Conservation (phyloP, 1,140 invertebrate species). For the Phthorimaea operculella region DNA sequence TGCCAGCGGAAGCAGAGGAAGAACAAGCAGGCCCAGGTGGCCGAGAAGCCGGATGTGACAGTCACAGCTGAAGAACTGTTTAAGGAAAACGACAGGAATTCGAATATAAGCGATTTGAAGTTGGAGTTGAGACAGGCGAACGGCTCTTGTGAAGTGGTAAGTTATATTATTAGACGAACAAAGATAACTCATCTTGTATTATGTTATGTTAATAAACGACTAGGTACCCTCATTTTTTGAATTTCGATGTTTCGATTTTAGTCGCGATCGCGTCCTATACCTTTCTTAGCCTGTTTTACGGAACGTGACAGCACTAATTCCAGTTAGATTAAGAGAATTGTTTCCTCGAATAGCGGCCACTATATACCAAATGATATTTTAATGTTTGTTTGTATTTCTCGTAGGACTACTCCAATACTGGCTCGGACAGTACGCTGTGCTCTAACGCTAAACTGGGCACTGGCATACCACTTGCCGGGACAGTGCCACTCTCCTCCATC, state of each 20-base stretch:
- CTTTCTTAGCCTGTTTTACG: too few relatives aligned
- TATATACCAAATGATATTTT: too few relatives aligned
- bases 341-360: too few relatives aligned
- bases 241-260: background rate
- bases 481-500: slow-evolving; percentile 77
- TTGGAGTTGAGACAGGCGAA: slow-evolving; percentile 80
- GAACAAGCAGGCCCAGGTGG: slow-evolving; percentile 48
- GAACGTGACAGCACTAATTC: too few relatives aligned
- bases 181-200: background rate
- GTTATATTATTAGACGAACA: slow-evolving; percentile 14
- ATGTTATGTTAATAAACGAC: background rate
- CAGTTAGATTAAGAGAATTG: too few relatives aligned
- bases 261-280: background rate
- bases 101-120: slow-evolving; percentile 91
- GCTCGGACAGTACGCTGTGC: slow-evolving; percentile 56
- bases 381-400: slow-evolving; percentile 12
- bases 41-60: slow-evolving; percentile 63
- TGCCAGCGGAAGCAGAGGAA: slow-evolving; percentile 71
- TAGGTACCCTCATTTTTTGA: background rate
- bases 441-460: slow-evolving; percentile 62
- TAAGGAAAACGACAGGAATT: slow-evolving; percentile 88
- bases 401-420: slow-evolving; percentile 69
- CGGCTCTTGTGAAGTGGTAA: slow-evolving; percentile 77
- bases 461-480: slow-evolving; percentile 76
- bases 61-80: slow-evolving; percentile 79